Evolutionary conservation across 2,113 vertebrate species (phyloP), one percentile per base, ranked within the genome.

Genomic region (Dolichallabes microphthalmus): DNA sequence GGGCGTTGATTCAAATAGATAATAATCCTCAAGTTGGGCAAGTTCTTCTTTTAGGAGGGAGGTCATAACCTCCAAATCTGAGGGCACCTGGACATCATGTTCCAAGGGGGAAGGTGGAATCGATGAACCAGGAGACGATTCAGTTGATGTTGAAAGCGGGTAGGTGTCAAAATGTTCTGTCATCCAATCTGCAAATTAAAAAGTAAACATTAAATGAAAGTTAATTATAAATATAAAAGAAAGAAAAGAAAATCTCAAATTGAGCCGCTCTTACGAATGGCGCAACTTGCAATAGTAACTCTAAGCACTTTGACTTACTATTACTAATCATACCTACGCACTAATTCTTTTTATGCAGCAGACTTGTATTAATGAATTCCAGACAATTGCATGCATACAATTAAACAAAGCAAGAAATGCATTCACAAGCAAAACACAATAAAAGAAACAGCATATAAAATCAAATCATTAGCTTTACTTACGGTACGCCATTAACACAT

Each of bases 1-100:
- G 71, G 93, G 86, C 19, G 92, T 88, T 58, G 95, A 94, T 91
- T 96, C 96, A 25, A 96, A 96, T 75, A 97, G 95, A 90, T 97
- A 97, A 93, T 96, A 97, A 93, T 97, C 97, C 95, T 97, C 96
- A 90, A 97, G 95, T 92, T 97, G 97, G 91, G 97, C 96, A 93
- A 97, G 94, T 93, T 97, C 97, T 92, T 97, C 96, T 92, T 97
- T 96, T 75, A 97, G 93, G 66, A 97, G 91, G 83, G 92, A 96
- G 92, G 96, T 96, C 97, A 97, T 97, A 91, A 96, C 95, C 94
- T 97, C 96, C 93, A 97, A 94, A 93, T 97, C 96, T 68, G 96
- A 96, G 90, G 96, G 94, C 78, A 95, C 94, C 90, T 94, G 94
- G 92, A 94, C 94, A 91, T 95, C 94, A 83, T 94, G 94, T 90